Conservation (phyloP, 92 coral and sea anemone genomes). For the Parazoanthus darwini region DNA sequence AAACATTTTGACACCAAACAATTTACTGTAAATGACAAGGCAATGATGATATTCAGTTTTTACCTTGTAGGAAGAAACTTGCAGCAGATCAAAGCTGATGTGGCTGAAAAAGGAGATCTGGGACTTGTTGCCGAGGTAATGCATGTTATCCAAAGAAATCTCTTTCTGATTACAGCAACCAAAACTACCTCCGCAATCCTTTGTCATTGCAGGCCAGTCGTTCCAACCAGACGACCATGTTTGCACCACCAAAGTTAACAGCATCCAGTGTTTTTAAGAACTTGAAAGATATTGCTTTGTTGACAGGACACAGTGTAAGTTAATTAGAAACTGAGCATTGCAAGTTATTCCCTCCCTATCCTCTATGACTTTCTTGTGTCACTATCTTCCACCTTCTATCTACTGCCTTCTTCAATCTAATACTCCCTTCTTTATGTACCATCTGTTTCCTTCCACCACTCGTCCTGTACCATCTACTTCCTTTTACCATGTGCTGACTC, state of each 20-base stretch:
- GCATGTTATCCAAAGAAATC: too few relatives aligned
- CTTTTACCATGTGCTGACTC: too few relatives aligned
- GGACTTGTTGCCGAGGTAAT: conserved; percentile 99
- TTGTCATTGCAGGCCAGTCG: conserved; percentile 75
- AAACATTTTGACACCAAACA: too few relatives aligned
- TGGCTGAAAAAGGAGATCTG: conserved; percentile 91
- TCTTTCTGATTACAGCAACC: not conserved
- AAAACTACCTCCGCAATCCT: not conserved
- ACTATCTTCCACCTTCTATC: too few relatives aligned
- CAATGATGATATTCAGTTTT: not conserved
- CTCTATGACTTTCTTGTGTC: too few relatives aligned
- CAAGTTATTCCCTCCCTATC: not conserved
- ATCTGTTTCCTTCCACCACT: too few relatives aligned
- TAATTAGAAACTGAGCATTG: too few relatives aligned
- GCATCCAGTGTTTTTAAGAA: conserved; percentile 82
- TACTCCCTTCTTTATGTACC: too few relatives aligned
- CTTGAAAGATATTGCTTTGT: conserved; percentile 88
- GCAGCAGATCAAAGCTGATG: conserved; percentile 86
- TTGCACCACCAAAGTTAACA: conserved; percentile 97
- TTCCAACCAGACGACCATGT: conserved; percentile 93
- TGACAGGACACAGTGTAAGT: conserved; percentile 97
- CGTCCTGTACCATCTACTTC: too few relatives aligned
- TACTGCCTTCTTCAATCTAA: too few relatives aligned
- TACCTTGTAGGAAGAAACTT: conserved; percentile 75
- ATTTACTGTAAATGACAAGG: too few relatives aligned